Conservation (phyloP, 2,888 invertebrate species). For the Carpatolechia fugitivella region DNA sequence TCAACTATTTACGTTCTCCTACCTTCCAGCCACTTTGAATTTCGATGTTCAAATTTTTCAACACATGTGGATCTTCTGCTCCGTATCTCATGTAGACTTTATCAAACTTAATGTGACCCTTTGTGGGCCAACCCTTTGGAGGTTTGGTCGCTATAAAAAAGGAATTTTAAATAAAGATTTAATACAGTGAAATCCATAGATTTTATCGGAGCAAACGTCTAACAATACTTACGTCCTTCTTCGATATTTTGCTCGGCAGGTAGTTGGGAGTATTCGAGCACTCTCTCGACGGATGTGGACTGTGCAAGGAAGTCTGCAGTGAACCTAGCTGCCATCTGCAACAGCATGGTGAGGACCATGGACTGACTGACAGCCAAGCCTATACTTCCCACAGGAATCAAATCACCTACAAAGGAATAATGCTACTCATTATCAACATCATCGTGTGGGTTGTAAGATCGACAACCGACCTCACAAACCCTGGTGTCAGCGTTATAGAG, state of each 20-base stretch:
- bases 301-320: conserved; percentile 85
- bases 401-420: conserved; percentile 27
- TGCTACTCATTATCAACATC: too few species aligned
- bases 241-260: conserved; percentile 56
- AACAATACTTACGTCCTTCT: conserved; percentile 49
- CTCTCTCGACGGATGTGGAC: conserved; percentile 86
- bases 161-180: too few species aligned
- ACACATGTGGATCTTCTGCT: conserved; percentile 82
- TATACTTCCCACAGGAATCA: conserved; percentile 77
- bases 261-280: conserved; percentile 87
- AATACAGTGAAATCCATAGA: too few species aligned
- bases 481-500: too few species aligned
- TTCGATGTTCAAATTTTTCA: conserved; percentile 84
- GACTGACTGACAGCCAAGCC: conserved; percentile 84
- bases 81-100: conserved; percentile 85
- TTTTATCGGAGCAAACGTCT: neutral
- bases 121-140: conserved; percentile 81
- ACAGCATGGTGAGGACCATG: conserved; percentile 79
- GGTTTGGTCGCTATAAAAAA: conserved; percentile 61
- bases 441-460: too few species aligned
- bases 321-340: conserved; percentile 89
- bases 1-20: too few species aligned
- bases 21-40: conserved; percentile 80
- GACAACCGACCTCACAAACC: too few species aligned
- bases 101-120: conserved; percentile 83